A percentile compares a stretch with the other conserved stretches of the same genome.
Conservation (phyloP, 2,113 vertebrate genomes). For the Cottus gobio region DNA sequence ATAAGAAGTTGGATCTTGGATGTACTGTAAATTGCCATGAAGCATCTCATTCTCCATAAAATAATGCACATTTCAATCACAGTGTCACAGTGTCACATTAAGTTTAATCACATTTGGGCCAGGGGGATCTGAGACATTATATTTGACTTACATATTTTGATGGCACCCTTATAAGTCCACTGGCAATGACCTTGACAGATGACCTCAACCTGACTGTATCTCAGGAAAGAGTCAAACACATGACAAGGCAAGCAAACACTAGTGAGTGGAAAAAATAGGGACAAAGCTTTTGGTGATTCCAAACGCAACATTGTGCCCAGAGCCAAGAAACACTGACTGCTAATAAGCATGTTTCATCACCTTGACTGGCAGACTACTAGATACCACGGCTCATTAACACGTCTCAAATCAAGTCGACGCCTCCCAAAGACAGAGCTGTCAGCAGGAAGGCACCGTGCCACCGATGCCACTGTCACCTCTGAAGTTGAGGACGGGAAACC, state of each 20-base stretch:
- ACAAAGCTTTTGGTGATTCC: conserved; percentile 9
- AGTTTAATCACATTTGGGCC: conserved; percentile 16
- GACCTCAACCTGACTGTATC: neutral
- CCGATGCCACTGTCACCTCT: conserved; percentile 36
- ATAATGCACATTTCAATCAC: neutral
- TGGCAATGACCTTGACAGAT: conserved; percentile 1
- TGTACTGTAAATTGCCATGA: neutral
- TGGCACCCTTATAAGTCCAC: neutral
- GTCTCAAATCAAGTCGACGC: conserved; percentile 41
- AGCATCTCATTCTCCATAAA: conserved; percentile 14
- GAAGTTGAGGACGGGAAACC: conserved; percentile 20
- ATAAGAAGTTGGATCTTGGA: neutral
- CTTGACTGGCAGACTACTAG: conserved; percentile 48
- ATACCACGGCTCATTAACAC: conserved; percentile 57
- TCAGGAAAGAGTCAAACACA: neutral
- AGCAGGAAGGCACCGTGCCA: conserved; percentile 30
- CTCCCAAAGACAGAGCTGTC: conserved; percentile 37
- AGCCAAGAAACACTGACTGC: conserved; percentile 16
- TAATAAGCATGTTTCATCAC: conserved; percentile 35
- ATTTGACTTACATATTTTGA: conserved; percentile 32
- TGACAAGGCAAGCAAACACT: neutral
- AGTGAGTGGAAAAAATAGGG: neutral
- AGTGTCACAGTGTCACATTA: conserved; percentile 17
- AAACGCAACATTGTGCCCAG: conserved; percentile 9
- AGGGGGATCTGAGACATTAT: conserved; percentile 2